A percentile compares a stretch with the other conserved stretches of the same genome.
These are phyloP conservation scores for Drosophila pseudoananassae DNA, from an alignment of 1,140 invertebrate genomes.

Conservation along the genomic window DNA sequence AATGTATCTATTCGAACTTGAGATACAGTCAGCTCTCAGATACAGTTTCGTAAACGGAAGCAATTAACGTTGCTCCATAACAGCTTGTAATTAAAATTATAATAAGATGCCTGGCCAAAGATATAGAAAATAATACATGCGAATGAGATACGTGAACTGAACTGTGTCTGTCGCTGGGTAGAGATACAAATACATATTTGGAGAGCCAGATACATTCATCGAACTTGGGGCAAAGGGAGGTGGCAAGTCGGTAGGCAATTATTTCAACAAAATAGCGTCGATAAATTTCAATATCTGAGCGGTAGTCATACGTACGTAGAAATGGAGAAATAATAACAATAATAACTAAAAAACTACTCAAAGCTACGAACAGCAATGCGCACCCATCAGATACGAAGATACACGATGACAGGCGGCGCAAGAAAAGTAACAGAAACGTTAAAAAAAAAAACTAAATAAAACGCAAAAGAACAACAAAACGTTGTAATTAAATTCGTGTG, in stretches of 20 bases:
- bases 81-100: slow-evolving; percentile 81
- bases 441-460: slow-evolving; percentile 23
- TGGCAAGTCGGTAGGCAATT: slow-evolving; percentile 64
- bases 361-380: slow-evolving; percentile 10
- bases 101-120: slow-evolving; percentile 75
- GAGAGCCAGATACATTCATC: slow-evolving; percentile 41
- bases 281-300: slow-evolving; percentile 79
- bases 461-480: slow-evolving; percentile 51
- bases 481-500: slow-evolving; percentile 75
- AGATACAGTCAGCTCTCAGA: slow-evolving; percentile 15
- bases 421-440: slow-evolving; percentile 20
- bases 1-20: slow-evolving; percentile 4
- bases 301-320: slow-evolving; percentile 62
- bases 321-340: slow-evolving; percentile 80
- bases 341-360: slow-evolving; percentile 73
- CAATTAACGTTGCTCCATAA: slow-evolving; percentile 76
- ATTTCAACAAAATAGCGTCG: slow-evolving; percentile 77
- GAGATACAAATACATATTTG: not conserved
- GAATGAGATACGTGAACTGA: slow-evolving; percentile 49
- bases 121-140: slow-evolving; percentile 72
- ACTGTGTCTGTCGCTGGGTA: slow-evolving; percentile 16
- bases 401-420: slow-evolving; percentile 50
- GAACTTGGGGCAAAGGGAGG: slow-evolving; percentile 45
- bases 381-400: slow-evolving; percentile 78
- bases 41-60: slow-evolving; percentile 76